These are phyloP conservation scores for Gastrophysa polygoni DNA, from an alignment of 2,888 invertebrate species.

Conservation along the genomic window DNA sequence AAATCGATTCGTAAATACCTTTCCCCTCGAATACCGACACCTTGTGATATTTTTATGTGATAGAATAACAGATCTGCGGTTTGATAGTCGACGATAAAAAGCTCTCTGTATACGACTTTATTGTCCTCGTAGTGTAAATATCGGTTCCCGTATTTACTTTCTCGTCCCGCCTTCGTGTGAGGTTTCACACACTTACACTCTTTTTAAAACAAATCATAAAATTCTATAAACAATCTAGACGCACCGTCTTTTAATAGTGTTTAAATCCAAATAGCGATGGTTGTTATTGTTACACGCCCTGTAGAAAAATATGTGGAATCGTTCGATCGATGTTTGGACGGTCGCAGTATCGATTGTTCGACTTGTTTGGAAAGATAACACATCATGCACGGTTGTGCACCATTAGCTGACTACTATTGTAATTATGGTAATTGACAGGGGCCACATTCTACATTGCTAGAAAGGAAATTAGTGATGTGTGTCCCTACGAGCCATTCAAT, in stretches of 20 bases:
- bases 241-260: conserved; percentile 48
- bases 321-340: neutral
- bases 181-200: conserved; percentile 57
- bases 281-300: conserved; percentile 41
- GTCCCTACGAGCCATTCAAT: no score
- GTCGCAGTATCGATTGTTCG: neutral
- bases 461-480: no score
- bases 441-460: neutral
- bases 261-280: conserved; percentile 39
- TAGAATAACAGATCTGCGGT: conserved; percentile 30
- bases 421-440: neutral
- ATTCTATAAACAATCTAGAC: conserved; percentile 53
- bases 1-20: no score
- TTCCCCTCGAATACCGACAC: neutral
- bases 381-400: neutral
- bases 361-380: neutral
- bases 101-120: conserved; percentile 45
- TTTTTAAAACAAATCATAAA: conserved; percentile 58
- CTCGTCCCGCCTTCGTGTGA: conserved; percentile 52
- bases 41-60: neutral
- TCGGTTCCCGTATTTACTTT: conserved; percentile 51
- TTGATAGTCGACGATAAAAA: conserved; percentile 40
- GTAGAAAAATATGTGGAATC: conserved; percentile 24
- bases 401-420: neutral
- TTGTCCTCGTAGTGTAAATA: conserved; percentile 50